A percentile compares a stretch with the other conserved stretches of the same genome.
These are phyloP conservation scores for Pollimyrus isidori DNA, from an alignment of 2,113 vertebrate genomes.

Conservation along the genomic window DNA sequence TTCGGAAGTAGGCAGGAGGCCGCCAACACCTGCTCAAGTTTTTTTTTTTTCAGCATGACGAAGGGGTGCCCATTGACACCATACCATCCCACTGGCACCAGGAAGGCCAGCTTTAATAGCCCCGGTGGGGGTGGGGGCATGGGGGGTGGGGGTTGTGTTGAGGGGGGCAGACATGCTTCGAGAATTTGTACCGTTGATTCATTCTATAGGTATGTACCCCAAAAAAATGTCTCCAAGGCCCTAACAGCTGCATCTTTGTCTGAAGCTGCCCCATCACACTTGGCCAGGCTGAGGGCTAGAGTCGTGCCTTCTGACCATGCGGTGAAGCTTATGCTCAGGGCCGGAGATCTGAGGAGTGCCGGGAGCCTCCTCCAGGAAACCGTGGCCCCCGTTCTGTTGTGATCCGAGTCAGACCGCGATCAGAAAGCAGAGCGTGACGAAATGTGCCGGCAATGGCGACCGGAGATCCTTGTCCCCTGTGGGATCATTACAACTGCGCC, in stretches of 20 bases:
- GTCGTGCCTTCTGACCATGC: background rate
- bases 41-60: slow-evolving; percentile 29
- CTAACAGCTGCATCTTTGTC: background rate
- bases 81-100: slow-evolving; percentile 34
- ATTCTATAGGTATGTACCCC: slow-evolving; percentile 33
- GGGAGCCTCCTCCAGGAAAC: background rate
- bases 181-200: slow-evolving; percentile 43
- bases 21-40: slow-evolving; percentile 35
- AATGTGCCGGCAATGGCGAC: background rate
- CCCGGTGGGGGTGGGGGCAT: slow-evolving; percentile 35
- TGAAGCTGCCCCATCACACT: background rate
- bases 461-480: background rate
- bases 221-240: slow-evolving; percentile 15
- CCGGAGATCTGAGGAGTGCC: background rate
- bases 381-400: background rate
- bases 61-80: slow-evolving; percentile 46
- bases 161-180: slow-evolving; percentile 31
- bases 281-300: background rate
- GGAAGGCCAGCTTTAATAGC: slow-evolving; percentile 46
- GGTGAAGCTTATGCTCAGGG: background rate
- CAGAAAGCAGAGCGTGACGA: background rate
- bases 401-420: background rate
- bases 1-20: slow-evolving; percentile 16
- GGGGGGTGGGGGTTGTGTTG: background rate
- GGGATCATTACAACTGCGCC: background rate